phyloP scores from a whole-genome alignment of 1,140 invertebrate genomes.

The Ceratosolen fusciceps region DNA sequence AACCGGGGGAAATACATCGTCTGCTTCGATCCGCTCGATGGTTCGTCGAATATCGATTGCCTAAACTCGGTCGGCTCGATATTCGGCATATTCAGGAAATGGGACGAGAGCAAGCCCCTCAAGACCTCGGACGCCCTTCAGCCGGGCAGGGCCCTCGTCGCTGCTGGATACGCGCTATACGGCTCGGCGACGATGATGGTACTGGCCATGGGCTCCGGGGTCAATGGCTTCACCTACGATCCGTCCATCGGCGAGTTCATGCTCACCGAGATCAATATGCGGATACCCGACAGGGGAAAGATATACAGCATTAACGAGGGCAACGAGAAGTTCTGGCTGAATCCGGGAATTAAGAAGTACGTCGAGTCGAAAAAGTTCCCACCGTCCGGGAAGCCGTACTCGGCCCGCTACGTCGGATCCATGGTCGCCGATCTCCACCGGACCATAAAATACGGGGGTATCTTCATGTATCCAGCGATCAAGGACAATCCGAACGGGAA shows the following conservation, averaged over 20 bases:
- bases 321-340: constrained; percentile 78
- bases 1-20: constrained; percentile 97
- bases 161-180: constrained; percentile 97
- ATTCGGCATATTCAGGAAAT: constrained; percentile 91
- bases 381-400: constrained; percentile 89
- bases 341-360: constrained; percentile 87
- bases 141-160: constrained; percentile 88
- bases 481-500: constrained; percentile 94
- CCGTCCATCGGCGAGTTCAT: constrained; percentile 98
- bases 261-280: constrained; percentile 93
- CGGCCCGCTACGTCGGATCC: constrained; percentile 96
- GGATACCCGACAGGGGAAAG: constrained; percentile 87
- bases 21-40: constrained; percentile 98
- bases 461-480: constrained; percentile 98
- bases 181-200: constrained; percentile 97
- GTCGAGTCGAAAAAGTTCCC: constrained; percentile 94
- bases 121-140: constrained; percentile 84
- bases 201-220: constrained; percentile 86
- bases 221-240: constrained; percentile 98
- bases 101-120: constrained; percentile 67
- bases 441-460: constrained; percentile 97
- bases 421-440: constrained; percentile 99
- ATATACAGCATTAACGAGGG: constrained; percentile 81
- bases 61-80: constrained; percentile 99
- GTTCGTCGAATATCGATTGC: constrained; percentile 99